Conservation (phyloP, 2,797 vertebrate species). For the Pantherophis vulpinus region DNA sequence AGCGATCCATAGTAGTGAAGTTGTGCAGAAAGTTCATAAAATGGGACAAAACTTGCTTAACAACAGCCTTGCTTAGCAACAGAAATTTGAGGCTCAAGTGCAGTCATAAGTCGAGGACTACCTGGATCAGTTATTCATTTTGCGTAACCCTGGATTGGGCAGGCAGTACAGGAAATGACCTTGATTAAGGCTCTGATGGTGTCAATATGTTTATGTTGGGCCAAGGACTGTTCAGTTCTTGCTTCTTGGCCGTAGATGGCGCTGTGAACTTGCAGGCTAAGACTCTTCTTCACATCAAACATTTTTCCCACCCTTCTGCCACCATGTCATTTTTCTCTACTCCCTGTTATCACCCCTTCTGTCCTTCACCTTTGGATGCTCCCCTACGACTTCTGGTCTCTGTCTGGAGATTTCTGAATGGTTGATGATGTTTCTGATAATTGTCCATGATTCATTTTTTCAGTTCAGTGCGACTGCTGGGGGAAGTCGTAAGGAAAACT, state of each 20-base stretch:
- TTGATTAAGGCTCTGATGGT: not conserved
- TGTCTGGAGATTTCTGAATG: slow-evolving; percentile 32
- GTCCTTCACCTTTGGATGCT: slow-evolving; percentile 28
- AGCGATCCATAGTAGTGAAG: not conserved
- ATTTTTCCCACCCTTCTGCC: not conserved
- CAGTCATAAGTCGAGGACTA: not conserved
- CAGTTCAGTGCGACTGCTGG: slow-evolving; percentile 84
- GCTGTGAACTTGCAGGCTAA: not conserved
- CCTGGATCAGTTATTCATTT: not conserved
- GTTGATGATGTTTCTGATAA: slow-evolving; percentile 72
- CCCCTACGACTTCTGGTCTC: not conserved
- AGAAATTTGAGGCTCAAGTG: not conserved
- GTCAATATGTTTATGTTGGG: not conserved
- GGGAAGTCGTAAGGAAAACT: slow-evolving; percentile 83
- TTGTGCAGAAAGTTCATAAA: not conserved
- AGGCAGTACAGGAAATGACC: not conserved
- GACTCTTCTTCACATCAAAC: no score
- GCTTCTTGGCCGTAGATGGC: not conserved
- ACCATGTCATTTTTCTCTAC: slow-evolving; percentile 17
- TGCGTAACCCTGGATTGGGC: not conserved
- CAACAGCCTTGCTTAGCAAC: not conserved
- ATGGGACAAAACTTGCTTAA: not conserved
- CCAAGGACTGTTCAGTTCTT: not conserved
- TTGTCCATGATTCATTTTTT: slow-evolving; percentile 80
- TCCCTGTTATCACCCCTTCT: not conserved